Base-by-base conservation (phyloP, 2,113 vertebrate species). In the Cyrtonyx montezumae region DNA sequence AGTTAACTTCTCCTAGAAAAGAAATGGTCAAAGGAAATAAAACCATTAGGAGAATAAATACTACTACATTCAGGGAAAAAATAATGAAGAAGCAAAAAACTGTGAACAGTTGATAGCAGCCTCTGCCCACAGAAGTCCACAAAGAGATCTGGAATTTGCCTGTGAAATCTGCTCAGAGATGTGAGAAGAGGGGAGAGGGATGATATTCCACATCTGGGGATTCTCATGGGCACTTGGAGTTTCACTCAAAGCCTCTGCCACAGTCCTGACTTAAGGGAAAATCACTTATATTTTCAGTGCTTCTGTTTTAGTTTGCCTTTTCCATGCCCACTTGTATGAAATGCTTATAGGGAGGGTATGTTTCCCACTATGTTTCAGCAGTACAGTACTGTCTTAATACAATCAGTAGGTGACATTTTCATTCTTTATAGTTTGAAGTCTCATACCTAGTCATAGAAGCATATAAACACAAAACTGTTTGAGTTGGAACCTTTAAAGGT, bases 121-220 rank as follows among this genome's bases (percentile, higher is more conserved):
- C 4, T 3, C 0, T 0, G 8, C 32, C 68, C 26, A 23, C 63
- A 23, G 15, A 70, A 55, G 17, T 4, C 43, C 16, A 40, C 17
- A 6, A 12, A 48, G 5, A 36, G n/a, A 53, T 6, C 17, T 78
- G 17, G 63, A 46, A 40, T 16, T 22, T 46, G 2, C 17, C 7
- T 17, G 75, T 37, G 4, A 62, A 30, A 40, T 56, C 19, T 83
- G 30, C 32, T 63, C 32, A 91, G 26, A 79, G 3, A 30, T 42
- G 30, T 19, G 43, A 83, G 18, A 18, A 74, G n/a, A 69, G 25
- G 36, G 61, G 5, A 9, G 14, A 73, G 16, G 63, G 55, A 74
- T 8, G 5, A 70, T 34, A 37, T 87, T 7, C n/a, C 2, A 56
- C 10, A 69, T 23, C 56, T 49, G 42, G 30, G 10, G 10, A 62